Percentiles rank a stretch among this genome's conserved stretches.
Conservation (phyloP, 2,113 vertebrate genomes). For the Aphyosemion australe region DNA sequence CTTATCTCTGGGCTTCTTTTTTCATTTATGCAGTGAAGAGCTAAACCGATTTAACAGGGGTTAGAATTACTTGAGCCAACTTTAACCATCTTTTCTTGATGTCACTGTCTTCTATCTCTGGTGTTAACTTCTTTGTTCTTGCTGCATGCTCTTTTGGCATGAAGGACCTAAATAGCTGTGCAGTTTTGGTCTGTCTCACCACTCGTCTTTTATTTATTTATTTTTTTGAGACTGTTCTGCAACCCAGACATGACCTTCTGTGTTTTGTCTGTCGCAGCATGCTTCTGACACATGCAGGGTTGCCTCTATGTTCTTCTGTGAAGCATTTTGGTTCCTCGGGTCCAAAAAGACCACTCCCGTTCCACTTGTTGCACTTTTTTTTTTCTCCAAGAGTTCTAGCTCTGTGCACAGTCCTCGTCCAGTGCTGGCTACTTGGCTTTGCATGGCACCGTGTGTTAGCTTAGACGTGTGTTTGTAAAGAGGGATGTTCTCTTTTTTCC, state of each 20-base stretch:
- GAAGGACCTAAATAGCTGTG: slow-evolving; percentile 65
- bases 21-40: slow-evolving; percentile 1
- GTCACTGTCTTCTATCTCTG: slow-evolving; percentile 58
- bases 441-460: slow-evolving; percentile 79
- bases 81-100: slow-evolving; percentile 32
- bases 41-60: neutral
- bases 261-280: slow-evolving; percentile 75
- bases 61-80: neutral
- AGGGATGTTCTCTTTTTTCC: slow-evolving; percentile 93
- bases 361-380: slow-evolving; percentile 35
- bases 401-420: slow-evolving; percentile 50
- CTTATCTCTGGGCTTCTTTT: slow-evolving; percentile 1
- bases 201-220: slow-evolving; percentile 42
- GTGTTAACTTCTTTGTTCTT: slow-evolving; percentile 57
- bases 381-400: slow-evolving; percentile 33
- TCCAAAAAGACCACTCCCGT: slow-evolving; percentile 14
- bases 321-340: slow-evolving; percentile 48
- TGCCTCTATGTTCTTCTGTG: slow-evolving; percentile 50
- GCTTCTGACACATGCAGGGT: slow-evolving; percentile 54
- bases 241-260: slow-evolving; percentile 44
- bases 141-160: slow-evolving; percentile 80
- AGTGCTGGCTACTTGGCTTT: slow-evolving; percentile 65
- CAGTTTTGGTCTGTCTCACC: slow-evolving; percentile 48
- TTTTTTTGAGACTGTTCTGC: slow-evolving; percentile 62
- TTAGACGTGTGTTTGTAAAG: slow-evolving; percentile 86